Base-by-base conservation (phyloP, 2,113 vertebrate genomes). In the Pelodiscus sinensis region DNA sequence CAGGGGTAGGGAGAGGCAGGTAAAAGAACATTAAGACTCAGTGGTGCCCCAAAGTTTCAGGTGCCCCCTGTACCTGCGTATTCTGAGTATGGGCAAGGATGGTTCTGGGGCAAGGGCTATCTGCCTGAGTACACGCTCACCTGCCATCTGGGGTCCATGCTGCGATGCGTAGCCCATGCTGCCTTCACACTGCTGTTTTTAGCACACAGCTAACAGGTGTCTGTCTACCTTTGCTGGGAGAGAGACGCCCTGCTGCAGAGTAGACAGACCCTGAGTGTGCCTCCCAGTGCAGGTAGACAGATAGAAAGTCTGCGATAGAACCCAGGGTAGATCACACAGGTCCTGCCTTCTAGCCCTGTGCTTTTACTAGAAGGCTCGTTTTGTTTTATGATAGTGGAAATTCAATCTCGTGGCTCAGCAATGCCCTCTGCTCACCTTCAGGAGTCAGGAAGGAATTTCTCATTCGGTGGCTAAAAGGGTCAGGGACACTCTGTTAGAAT, bases 151-250 rank as follows among this genome's bases (percentile, higher is more conserved):
- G 57, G 19, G 57, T 21, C 57, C 57, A 58, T 58, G 3, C 57
- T 24, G 6, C 8, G 57, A 21, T 58, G 57, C 19, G 7, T 54
- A 54, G 0, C 3, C 19, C 0, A 0, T 1, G 15, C 10, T 65
- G 54, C 15, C n/a, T 52, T 79, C 2, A 4, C 1, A 56, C 27
- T 57, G 57, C 22, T 58, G 24, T 62, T 62, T 62, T 62, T 62
- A 62, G 60, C 27, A 14, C 25, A 62, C 27, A 62, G 12, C 27
- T 27, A 29, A 27, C 56, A 24, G 7, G 27, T 62, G 60, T 12
- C 27, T 62, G 13, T 62, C 27, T 62, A 62, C 60, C 60, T 62
- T 27, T 11, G 60, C 27, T 6, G 60, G 60, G 60, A 62, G 60
- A 13, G 12, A 8, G 3, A 29, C 62, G 15, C 29, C 14, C 6